Conservation (phyloP, 1,140 invertebrate species). For the Ridgeia piscesae region DNA sequence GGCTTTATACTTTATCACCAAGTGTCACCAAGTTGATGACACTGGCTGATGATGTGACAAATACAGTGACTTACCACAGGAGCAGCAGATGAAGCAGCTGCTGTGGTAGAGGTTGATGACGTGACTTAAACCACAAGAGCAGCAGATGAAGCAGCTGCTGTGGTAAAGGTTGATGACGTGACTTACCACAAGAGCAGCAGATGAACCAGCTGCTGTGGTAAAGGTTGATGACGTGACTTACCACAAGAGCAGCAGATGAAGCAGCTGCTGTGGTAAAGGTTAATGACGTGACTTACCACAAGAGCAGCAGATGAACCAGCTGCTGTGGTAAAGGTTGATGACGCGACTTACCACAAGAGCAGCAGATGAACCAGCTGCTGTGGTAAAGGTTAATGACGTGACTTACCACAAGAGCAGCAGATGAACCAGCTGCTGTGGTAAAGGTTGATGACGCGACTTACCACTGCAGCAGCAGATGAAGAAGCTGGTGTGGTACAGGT, state of each 20-base stretch:
- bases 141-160: not conserved
- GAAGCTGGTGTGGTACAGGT: slow-evolving; percentile 95
- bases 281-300: not conserved
- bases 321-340: not conserved
- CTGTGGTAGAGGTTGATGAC: not conserved
- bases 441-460: slow-evolving; percentile 40
- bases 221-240: slow-evolving; percentile 65
- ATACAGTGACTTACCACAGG: too few relatives aligned
- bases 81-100: too few relatives aligned
- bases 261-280: not conserved
- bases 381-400: slow-evolving; percentile 79
- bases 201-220: slow-evolving; percentile 98
- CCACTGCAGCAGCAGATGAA: slow-evolving; percentile 98
- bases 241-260: not conserved
- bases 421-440: not conserved
- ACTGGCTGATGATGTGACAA: too few relatives aligned
- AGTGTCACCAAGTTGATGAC: too few relatives aligned
- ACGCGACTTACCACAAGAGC: slow-evolving; percentile 78
- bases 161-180: not conserved
- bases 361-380: slow-evolving; percentile 97
- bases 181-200: slow-evolving; percentile 89
- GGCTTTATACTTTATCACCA: too few relatives aligned
- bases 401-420: not conserved
- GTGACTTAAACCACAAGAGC: not conserved
- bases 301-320: not conserved